These are phyloP conservation scores for Odontomyia ornata DNA, from an alignment of 2,888 invertebrate genomes.

Conservation along the genomic window DNA sequence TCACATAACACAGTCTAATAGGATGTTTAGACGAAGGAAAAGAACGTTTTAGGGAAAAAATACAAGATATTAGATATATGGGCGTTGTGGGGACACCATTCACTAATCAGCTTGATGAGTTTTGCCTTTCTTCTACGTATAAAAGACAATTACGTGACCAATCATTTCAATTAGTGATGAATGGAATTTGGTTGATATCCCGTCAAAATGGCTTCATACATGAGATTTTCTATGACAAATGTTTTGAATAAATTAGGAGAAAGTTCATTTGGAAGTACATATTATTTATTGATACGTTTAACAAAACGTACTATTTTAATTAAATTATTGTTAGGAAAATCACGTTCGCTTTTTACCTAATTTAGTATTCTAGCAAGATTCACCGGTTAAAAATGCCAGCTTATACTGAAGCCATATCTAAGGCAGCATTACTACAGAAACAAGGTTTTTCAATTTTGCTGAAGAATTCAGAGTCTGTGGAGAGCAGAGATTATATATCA, in stretches of 20 bases:
- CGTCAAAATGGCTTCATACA: conserved; percentile 18
- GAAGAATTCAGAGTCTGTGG: no score
- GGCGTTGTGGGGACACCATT: background rate
- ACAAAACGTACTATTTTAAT: no score
- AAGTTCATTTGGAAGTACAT: background rate
- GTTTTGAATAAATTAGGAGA: conserved; percentile 24
- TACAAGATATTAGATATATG: no score
- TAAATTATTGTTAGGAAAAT: no score
- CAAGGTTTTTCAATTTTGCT: no score
- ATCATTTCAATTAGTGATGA: conserved; percentile 40
- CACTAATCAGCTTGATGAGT: conserved; percentile 42
- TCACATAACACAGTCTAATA: background rate
- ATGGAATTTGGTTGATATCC: background rate
- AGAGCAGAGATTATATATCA: no score
- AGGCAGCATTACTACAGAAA: no score
- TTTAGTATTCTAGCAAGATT: no score
- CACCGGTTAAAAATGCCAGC: no score
- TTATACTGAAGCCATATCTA: no score
- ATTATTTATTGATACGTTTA: background rate
- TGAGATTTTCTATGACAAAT: conserved; percentile 28
- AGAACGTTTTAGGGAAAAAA: no score
- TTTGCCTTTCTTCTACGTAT: conserved; percentile 28
- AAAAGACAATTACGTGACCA: conserved; percentile 44
- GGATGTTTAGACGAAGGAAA: background rate
- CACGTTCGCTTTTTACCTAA: no score